Base-by-base conservation (phyloP, 2,797 vertebrate species). In the Gymnodraco acuticeps region DNA sequence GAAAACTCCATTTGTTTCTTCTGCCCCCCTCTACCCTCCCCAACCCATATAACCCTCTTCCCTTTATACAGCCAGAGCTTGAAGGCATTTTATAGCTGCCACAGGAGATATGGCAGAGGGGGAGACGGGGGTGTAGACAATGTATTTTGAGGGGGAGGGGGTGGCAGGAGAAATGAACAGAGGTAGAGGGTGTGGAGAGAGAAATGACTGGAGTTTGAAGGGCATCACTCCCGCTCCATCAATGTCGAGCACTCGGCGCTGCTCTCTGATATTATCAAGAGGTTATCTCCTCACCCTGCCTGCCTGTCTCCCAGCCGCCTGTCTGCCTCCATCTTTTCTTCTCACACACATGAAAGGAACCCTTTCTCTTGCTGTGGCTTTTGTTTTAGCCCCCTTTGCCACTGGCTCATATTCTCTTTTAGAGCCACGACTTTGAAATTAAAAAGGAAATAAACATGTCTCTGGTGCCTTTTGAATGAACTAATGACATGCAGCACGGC, bases 171-270 rank as follows among this genome's bases (percentile, higher is more conserved):
- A 84, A 86, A 90, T 86, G 84, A 90, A 80, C 81, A 80, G 79
- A 83, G 89, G 82, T 74, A 86, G 74, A 80, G 58, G 72, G 84
- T 38, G 33, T 38, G 67, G 64, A 76, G 71, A 59, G 82, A 85
- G 84, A 90, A 93, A 89, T 86, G 90, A 84, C 86, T 92, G 85
- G 85, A 91, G 93, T 94, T 94, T 95, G 94, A 95, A 95, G 94
- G 94, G 93, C 94, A 92, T 94, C 94, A 92, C 88, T 94, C 92
- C 92, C 83, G 85, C 88, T 89, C 90, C 89, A 92, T 93, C 93
- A 94, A 93, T 91, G 90, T 92, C 93, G 87, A 86, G 86, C 82
- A 83, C 81, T 81, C 81, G 51, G 78, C 61, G 61, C 66, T 81
- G 84, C 87, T 85, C 84, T 89, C 82, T 78, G 93, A 94, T 92